A percentile compares a stretch with the other conserved stretches of the same genome.
These are phyloP conservation scores for Neoaliturus tenellus DNA, from an alignment of 2,888 invertebrate genomes.

Conservation along the genomic window DNA sequence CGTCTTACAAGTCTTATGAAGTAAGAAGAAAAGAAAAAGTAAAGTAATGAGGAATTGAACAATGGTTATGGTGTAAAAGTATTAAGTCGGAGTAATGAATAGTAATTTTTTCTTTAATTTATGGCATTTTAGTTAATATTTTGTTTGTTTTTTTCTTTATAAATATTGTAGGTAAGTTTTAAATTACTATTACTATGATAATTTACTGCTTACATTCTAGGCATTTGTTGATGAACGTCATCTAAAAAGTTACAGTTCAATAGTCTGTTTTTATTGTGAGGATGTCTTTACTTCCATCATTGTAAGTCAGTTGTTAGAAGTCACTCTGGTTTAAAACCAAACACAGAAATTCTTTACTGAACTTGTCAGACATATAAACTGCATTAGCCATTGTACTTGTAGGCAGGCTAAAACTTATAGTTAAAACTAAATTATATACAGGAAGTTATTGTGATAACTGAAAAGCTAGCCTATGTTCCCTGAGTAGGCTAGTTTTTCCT, in stretches of 20 bases:
- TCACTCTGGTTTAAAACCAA: too few relatives aligned
- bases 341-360: too few relatives aligned
- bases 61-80: slow-evolving; percentile 33
- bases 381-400: too few relatives aligned
- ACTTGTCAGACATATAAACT: too few relatives aligned
- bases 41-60: slow-evolving; percentile 38
- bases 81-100: slow-evolving; percentile 24
- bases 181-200: neutral
- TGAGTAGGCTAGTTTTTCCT: too few relatives aligned
- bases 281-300: slow-evolving; percentile 1
- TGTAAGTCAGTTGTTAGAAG: neutral
- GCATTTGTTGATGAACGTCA: neutral
- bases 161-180: neutral
- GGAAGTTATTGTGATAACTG: too few relatives aligned
- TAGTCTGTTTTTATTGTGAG: slow-evolving; percentile 15
- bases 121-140: slow-evolving; percentile 1
- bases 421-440: too few relatives aligned
- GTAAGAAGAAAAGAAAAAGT: neutral
- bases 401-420: too few relatives aligned
- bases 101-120: slow-evolving; percentile 12
- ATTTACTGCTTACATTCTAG: neutral
- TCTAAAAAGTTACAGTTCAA: neutral
- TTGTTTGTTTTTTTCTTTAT: neutral
- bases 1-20: slow-evolving; percentile 1
- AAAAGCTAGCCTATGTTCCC: too few relatives aligned